Evolutionary conservation across 2,888 invertebrate species (phyloP).

Genomic region (Morinoia aosen): DNA sequence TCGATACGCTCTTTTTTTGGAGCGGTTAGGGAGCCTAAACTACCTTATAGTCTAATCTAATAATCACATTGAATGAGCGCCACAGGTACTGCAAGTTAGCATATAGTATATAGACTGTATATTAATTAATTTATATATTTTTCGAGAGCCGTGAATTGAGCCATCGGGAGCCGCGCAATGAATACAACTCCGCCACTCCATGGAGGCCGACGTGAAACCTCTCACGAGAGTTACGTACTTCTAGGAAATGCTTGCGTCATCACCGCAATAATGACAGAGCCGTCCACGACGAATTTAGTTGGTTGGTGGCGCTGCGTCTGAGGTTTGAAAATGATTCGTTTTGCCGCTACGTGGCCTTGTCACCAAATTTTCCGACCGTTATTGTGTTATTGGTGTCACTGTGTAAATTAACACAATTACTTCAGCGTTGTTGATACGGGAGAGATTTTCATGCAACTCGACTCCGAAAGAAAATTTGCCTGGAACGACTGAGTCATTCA

Average conservation of each 20-base stretch:
- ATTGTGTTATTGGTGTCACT: background rate
- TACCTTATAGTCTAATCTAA: too few species aligned
- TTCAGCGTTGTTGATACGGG: background rate
- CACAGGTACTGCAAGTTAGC: too few species aligned
- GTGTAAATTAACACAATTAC: background rate
- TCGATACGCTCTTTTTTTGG: too few species aligned
- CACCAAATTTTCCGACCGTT: background rate
- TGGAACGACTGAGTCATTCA: background rate
- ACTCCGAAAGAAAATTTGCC: background rate
- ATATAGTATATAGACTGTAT: too few species aligned
- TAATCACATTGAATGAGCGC: too few species aligned
- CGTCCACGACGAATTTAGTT: background rate
- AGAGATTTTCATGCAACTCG: background rate
- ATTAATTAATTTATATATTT: too few species aligned
- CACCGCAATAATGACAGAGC: background rate
- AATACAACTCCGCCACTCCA: too few species aligned
- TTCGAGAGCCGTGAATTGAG: too few species aligned
- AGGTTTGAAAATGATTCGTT: background rate
- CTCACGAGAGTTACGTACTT: background rate
- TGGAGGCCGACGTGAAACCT: background rate
- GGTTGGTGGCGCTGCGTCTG: background rate
- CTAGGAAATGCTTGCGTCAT: background rate
- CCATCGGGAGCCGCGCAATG: too few species aligned
- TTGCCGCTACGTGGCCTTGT: background rate
- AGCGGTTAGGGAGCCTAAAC: too few species aligned